A percentile compares a stretch with the other conserved stretches of the same genome.
These are phyloP conservation scores for Pardalotus punctatus DNA, from an alignment of 2,113 vertebrate species.

Conservation along the genomic window DNA sequence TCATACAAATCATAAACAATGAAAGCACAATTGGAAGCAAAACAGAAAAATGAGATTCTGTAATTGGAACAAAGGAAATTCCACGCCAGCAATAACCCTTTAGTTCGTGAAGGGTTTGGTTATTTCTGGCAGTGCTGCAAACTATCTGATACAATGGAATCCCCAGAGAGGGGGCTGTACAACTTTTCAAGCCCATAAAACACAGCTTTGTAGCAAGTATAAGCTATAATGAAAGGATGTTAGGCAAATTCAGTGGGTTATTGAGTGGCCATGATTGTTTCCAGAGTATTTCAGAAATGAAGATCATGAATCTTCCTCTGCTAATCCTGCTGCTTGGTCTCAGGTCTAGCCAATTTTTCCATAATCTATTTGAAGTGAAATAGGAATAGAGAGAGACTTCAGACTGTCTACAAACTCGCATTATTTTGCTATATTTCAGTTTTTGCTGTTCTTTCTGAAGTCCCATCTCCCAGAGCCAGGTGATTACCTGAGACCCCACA, in stretches of 20 bases:
- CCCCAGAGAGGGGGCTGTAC: neutral
- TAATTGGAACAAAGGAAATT: constrained; percentile 51
- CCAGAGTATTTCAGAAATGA: constrained; percentile 29
- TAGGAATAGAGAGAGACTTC: neutral
- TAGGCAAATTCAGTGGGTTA: neutral
- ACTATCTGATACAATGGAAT: constrained; percentile 27
- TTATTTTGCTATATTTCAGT: neutral
- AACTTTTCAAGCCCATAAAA: constrained; percentile 34
- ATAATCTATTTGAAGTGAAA: neutral
- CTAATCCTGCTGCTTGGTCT: neutral
- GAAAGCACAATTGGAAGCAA: constrained; percentile 47
- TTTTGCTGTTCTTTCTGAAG: neutral
- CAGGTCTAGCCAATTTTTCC: neutral
- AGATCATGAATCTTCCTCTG: neutral
- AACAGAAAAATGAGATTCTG: constrained; percentile 47
- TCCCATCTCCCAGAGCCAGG: neutral
- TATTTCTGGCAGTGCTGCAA: constrained; percentile 39
- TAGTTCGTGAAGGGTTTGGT: constrained; percentile 3
- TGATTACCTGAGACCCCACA: neutral
- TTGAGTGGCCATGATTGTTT: neutral
- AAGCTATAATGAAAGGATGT: neutral
- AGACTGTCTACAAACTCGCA: neutral
- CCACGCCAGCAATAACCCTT: constrained; percentile 46
- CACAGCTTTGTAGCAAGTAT: constrained; percentile 28
- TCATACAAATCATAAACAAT: constrained; percentile 43